Evolutionary conservation across 2,888 invertebrate species (phyloP), one percentile per base, ranked within the genome.

Genomic region (Brachypalpus laphriformis): DNA sequence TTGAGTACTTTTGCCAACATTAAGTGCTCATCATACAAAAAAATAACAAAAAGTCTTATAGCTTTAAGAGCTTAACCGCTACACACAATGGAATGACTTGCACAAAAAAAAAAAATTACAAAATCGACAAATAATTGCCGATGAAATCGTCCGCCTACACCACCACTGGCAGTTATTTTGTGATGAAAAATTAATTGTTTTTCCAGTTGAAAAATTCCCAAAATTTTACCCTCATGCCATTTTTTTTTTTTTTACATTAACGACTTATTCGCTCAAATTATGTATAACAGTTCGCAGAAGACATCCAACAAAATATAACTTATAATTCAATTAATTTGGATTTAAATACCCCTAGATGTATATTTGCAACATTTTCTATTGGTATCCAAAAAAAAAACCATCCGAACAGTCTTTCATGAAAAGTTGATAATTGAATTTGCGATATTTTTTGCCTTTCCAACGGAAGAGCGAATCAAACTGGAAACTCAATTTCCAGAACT

Each of bases 381-480:
- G 25, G 16, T 8, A 14, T 25, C n/a, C 3, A 7, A 59, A 59
- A 59, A 28, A 45, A 45, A 28, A 7, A 7, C 28, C 28, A 28
- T 8, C 2, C n/a, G 28, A 18, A 20, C 4, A 9, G 4, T 47
- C 66, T 51, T n/a, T 45, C 9, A 31, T 14, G 22, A 18, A 42
- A 74, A 74, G 63, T 74, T 65, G 25, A 45, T 45, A 65, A 66
- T 37, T 75, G 9, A 66, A 66, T 75, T 66, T 22, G 14, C 5
- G 25, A 22, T 42, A 11, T 54, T 47, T 25, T 34, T 28, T 14
- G 0, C 16, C 51, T 74, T 57, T 56, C n/a, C n/a, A 47, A 75
- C 57, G 47, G 65, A 75, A 66, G 47, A 47, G 14, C 47, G 28
- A 66, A 66, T 75, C 47, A 75, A 45, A 54, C 22, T 56, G 42